Evolutionary conservation across 2,888 invertebrate genomes (phyloP).

Genomic region (Hirtodrosophila confusa): DNA sequence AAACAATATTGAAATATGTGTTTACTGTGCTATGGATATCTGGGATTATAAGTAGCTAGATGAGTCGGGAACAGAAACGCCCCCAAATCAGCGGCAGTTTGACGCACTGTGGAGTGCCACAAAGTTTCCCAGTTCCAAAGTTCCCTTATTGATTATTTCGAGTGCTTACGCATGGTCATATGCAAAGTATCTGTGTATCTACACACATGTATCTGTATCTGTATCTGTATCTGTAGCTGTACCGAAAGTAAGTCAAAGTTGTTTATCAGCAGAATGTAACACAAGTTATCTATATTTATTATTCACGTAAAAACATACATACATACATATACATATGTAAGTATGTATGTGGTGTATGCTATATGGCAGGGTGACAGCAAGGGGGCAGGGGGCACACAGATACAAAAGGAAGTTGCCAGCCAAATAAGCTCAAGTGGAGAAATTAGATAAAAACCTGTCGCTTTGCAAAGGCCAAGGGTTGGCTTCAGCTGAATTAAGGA

Average conservation of each 20-base stretch:
- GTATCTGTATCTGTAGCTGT: constrained; percentile 33
- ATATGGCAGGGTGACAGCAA: neutral
- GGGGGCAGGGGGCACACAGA: constrained; percentile 14
- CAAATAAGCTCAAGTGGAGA: constrained; percentile 71
- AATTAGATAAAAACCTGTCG: constrained; percentile 79
- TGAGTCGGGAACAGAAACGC: constrained; percentile 38
- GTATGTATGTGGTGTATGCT: constrained; percentile 12
- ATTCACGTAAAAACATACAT: constrained; percentile 27
- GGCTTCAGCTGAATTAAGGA: constrained; percentile 65
- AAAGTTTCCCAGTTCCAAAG: constrained; percentile 63
- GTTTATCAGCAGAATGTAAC: constrained; percentile 64
- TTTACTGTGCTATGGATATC: too few relatives aligned
- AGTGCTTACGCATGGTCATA: constrained; percentile 72
- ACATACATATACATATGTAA: too few relatives aligned
- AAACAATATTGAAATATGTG: too few relatives aligned
- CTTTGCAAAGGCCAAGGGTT: constrained; percentile 36
- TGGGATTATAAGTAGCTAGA: neutral
- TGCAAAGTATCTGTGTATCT: constrained; percentile 40
- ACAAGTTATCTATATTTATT: constrained; percentile 60
- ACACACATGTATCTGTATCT: constrained; percentile 23
- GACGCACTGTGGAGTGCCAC: constrained; percentile 44
- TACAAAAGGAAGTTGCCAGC: constrained; percentile 29
- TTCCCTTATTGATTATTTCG: constrained; percentile 74
- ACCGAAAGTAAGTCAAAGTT: constrained; percentile 74
- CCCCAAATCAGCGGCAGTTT: constrained; percentile 42